Conservation (phyloP, 1,140 invertebrate species). For the Drosophila albomicans region DNA sequence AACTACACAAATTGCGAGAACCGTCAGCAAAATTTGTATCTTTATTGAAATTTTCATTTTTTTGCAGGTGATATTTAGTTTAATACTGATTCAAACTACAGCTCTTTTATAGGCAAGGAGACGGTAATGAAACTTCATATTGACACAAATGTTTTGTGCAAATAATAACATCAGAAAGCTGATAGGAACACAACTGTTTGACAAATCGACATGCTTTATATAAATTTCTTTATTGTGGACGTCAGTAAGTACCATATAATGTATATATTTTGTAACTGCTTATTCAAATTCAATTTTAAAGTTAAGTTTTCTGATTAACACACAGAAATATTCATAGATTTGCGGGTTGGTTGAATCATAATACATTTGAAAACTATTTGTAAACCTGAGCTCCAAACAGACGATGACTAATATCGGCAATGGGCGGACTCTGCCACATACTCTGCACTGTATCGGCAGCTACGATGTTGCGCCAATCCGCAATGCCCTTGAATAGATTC, state of each 20-base stretch:
- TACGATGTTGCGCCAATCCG: constrained; percentile 64
- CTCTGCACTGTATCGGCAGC: constrained; percentile 64
- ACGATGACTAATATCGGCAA: constrained; percentile 64
- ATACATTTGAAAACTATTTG: background rate
- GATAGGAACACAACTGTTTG: too few species aligned
- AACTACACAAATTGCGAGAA: background rate
- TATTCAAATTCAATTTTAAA: constrained; percentile 2
- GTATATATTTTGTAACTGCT: too few species aligned
- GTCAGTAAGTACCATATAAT: background rate
- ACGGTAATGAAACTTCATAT: background rate
- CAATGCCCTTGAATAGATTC: constrained; percentile 52
- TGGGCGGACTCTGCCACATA: constrained; percentile 70
- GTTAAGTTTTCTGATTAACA: background rate
- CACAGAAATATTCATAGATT: background rate
- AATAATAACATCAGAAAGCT: too few species aligned
- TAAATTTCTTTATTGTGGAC: background rate
- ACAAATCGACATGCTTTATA: too few species aligned
- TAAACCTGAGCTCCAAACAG: constrained; percentile 51
- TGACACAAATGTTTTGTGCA: background rate
- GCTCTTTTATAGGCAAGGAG: background rate
- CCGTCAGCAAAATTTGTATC: background rate
- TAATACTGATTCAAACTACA: background rate
- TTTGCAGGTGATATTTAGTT: background rate
- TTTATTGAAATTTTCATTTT: background rate
- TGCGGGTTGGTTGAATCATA: constrained; percentile 2